Conservation (phyloP, 2,888 invertebrate species). For the Odontomyia ornata region DNA sequence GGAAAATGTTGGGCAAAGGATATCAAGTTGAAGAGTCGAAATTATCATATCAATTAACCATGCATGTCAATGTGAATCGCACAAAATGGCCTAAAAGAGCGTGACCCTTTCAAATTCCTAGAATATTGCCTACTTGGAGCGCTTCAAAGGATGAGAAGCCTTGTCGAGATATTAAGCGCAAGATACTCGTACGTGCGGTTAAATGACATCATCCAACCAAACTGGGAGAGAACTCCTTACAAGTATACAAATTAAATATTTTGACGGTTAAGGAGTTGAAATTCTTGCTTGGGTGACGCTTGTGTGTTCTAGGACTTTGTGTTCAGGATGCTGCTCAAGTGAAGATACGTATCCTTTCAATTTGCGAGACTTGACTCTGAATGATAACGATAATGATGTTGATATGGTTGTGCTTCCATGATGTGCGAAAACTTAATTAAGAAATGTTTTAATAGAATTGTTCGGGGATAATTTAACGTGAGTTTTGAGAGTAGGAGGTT, state of each 20-base stretch:
- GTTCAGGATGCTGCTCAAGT: too few species aligned
- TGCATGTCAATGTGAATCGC: slow-evolving; percentile 20
- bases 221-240: background rate
- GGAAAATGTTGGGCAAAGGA: too few species aligned
- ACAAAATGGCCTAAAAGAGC: background rate
- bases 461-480: slow-evolving; percentile 13
- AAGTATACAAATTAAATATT: slow-evolving; percentile 1
- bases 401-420: slow-evolving; percentile 9
- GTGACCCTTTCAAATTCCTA: background rate
- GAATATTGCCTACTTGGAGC: too few species aligned
- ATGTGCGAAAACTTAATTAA: slow-evolving; percentile 26
- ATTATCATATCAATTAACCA: slow-evolving; percentile 32
- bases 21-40: background rate
- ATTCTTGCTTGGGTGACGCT: too few species aligned
- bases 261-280: background rate
- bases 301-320: too few species aligned
- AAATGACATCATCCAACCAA: background rate
- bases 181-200: background rate
- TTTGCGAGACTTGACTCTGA: too few species aligned
- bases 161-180: too few species aligned
- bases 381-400: background rate
- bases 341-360: too few species aligned
- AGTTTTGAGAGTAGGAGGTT: too few species aligned
- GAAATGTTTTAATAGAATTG: slow-evolving; percentile 20
- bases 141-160: too few species aligned